Percentiles rank a stretch among this genome's conserved stretches.
phyloP scores from a whole-genome alignment of 2,888 invertebrate species.

The Epicampocera succincta region DNA sequence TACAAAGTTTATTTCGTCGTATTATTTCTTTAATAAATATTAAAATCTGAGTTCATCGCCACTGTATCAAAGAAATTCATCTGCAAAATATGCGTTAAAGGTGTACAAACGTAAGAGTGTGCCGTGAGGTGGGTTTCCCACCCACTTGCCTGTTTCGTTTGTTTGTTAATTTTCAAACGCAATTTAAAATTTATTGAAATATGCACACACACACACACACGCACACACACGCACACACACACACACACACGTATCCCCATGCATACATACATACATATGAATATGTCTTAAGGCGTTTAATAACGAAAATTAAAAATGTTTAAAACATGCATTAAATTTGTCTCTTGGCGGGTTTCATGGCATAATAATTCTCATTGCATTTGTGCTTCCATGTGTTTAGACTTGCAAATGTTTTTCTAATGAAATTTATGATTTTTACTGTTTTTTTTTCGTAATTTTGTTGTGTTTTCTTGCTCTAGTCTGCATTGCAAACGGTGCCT shows the following conservation, averaged over 20 bases:
- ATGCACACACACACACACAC: no score
- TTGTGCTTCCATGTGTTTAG: constrained; percentile 35
- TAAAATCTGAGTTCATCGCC: constrained; percentile 51
- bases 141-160: neutral
- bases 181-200: constrained; percentile 33
- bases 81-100: constrained; percentile 34
- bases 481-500: constrained; percentile 44
- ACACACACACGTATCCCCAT: no score
- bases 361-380: constrained; percentile 2
- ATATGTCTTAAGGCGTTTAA: constrained; percentile 31
- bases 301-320: constrained; percentile 6
- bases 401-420: constrained; percentile 38
- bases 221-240: neutral
- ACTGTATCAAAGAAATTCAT: constrained; percentile 36
- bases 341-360: neutral
- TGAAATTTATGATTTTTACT: constrained; percentile 8
- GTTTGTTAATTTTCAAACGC: constrained; percentile 13
- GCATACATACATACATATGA: no score
- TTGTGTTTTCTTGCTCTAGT: constrained; percentile 13
- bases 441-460: constrained; percentile 14
- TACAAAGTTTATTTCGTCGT: constrained; percentile 15
- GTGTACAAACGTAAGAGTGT: neutral
- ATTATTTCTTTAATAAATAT: constrained; percentile 10
- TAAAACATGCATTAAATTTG: constrained; percentile 5
- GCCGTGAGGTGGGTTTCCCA: neutral